A percentile compares a stretch with the other conserved stretches of the same genome.
phyloP scores from a whole-genome alignment of 2,113 vertebrate genomes.

The Baryphthengus martii region DNA sequence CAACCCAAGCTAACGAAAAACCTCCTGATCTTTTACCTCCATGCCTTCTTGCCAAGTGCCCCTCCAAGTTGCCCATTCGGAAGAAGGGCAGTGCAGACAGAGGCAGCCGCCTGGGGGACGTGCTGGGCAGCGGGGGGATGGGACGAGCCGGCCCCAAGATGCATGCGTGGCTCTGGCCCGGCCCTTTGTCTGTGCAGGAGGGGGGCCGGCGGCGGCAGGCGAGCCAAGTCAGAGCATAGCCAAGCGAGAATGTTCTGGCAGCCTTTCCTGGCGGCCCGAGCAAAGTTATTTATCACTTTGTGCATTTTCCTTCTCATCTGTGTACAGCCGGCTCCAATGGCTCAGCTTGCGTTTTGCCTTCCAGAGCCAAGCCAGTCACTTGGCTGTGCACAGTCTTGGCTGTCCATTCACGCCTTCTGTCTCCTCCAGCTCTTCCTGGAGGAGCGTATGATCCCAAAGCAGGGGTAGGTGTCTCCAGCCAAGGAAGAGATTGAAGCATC shows the following conservation, averaged over 20 bases:
- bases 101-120: background rate
- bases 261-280: slow-evolving; percentile 60
- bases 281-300: slow-evolving; percentile 74
- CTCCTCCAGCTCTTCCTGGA: slow-evolving; percentile 68
- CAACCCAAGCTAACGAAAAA: background rate
- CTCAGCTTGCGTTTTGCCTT: slow-evolving; percentile 72
- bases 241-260: slow-evolving; percentile 72
- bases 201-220: background rate
- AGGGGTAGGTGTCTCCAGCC: background rate
- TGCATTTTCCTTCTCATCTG: slow-evolving; percentile 74
- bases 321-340: slow-evolving; percentile 70
- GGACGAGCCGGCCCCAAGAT: background rate
- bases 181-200: slow-evolving; percentile 39
- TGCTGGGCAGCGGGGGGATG: background rate
- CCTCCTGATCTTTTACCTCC: background rate
- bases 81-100: background rate
- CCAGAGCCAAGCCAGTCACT: slow-evolving; percentile 63
- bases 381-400: slow-evolving; percentile 64
- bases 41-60: background rate
- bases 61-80: background rate
- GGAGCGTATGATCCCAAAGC: background rate
- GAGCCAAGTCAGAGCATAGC: slow-evolving; percentile 61
- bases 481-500: slow-evolving; percentile 6
- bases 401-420: slow-evolving; percentile 72
- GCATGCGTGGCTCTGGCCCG: slow-evolving; percentile 43